phyloP scores from a whole-genome alignment of 2,888 invertebrate genomes.

The Apotomis turbidana region DNA sequence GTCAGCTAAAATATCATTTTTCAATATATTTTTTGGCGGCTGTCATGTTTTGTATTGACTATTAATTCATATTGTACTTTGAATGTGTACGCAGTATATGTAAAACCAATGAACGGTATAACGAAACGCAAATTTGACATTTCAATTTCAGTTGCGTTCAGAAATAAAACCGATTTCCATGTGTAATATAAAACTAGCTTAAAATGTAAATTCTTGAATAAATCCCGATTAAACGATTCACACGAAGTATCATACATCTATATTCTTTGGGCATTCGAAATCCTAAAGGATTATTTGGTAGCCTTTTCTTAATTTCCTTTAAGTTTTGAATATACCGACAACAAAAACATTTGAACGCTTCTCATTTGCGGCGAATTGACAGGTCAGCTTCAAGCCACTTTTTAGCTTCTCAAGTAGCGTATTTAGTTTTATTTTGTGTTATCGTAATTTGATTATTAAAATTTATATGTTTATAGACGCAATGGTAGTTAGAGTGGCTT shows the following conservation, averaged over 20 bases:
- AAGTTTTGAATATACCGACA: conserved; percentile 28
- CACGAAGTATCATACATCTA: neutral
- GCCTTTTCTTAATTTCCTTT: neutral
- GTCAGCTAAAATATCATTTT: too few species aligned
- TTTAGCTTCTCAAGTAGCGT: conserved; percentile 75
- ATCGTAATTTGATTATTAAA: conserved; percentile 63
- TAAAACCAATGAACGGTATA: conserved; percentile 46
- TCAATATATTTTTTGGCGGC: too few species aligned
- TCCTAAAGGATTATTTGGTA: neutral
- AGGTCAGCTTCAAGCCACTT: conserved; percentile 79
- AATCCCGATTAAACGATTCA: neutral
- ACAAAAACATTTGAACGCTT: conserved; percentile 42
- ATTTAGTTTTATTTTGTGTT: conserved; percentile 72
- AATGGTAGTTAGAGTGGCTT: conserved; percentile 62
- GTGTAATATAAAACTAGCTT: neutral
- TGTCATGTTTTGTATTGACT: too few species aligned
- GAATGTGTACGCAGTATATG: neutral
- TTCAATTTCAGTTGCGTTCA: conserved; percentile 11
- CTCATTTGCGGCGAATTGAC: conserved; percentile 77
- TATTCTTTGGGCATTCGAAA: neutral
- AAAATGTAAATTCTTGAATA: neutral
- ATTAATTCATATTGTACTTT: too few species aligned
- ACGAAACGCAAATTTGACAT: conserved; percentile 34
- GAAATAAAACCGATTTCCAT: conserved; percentile 1
- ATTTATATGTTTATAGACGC: conserved; percentile 65